Evolutionary conservation across 2,113 vertebrate genomes (phyloP), one percentile per base, ranked within the genome.

Genomic region (Macquaria australasica): DNA sequence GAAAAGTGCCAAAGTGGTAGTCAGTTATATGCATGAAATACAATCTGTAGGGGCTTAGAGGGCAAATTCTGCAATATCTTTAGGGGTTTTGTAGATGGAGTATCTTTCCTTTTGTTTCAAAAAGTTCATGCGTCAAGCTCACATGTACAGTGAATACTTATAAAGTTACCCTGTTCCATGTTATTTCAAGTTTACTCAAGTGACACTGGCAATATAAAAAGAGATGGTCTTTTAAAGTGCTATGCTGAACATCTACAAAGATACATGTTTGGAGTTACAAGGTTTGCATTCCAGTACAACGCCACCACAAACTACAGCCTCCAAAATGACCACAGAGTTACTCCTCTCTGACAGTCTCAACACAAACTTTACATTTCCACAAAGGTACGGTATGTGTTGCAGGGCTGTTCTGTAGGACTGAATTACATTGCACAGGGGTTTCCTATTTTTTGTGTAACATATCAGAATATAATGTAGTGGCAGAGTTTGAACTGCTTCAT

Each of bases 261-360:
- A 56, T 62, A 59, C n/a, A 68, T 60, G 53, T 89, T 67, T 81
- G 66, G 69, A 82, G 71, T 86, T 87, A 85, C 79, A 79, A 86
- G 76, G 79, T 63, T 77, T 88, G 64, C 74, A 78, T 89, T 86
- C 77, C 87, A 78, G 78, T 68, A 73, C 75, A 69, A 72, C 23
- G 64, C 28, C 45, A 83, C 84, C 82, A 89, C 89, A 93, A 91
- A 91, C 83, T 81, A 71, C 70, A 83, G 83, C 75, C 73, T 88
- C 55, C 50, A 28, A 83, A 70, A 64, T 80, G 85, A 89, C 88
- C 85, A 43, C 78, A 77, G 73, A 77, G 75, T 74, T 25, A 41
- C 68, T 66, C 37, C 60, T 77, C 58, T 73, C 76, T 55, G 76
- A 82, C 45, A 84, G 87, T 86, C 84, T 79, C 83, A 88, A 85